Evolutionary conservation across 2,888 invertebrate species (phyloP).

Genomic region (Brachycybe producta): DNA sequence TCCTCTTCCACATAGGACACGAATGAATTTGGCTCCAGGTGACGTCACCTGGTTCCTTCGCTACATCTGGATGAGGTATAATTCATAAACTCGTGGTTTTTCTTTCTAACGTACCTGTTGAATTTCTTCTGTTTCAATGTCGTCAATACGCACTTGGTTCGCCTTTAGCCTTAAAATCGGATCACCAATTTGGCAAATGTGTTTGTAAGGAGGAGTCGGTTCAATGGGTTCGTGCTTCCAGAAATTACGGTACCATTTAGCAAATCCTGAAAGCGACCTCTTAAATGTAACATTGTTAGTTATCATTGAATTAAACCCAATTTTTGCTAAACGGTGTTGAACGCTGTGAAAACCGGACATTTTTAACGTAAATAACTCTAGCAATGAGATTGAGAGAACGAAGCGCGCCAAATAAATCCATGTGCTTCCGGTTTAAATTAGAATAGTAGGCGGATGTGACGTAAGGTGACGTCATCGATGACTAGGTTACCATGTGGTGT

Average conservation of each 20-base stretch:
- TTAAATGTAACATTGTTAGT: too few species aligned
- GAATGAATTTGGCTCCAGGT: too few species aligned
- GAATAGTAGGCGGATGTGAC: too few species aligned
- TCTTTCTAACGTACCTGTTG: conserved; percentile 29
- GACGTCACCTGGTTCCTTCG: background rate
- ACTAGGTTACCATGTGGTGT: too few species aligned
- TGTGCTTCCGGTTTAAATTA: too few species aligned
- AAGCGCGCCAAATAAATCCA: too few species aligned
- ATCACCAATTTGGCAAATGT: conserved; percentile 63
- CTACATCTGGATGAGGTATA: background rate
- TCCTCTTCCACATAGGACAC: background rate
- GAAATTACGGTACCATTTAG: conserved; percentile 42
- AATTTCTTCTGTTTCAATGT: conserved; percentile 27
- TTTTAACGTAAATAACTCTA: too few species aligned
- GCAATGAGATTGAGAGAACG: too few species aligned
- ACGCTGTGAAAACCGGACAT: too few species aligned
- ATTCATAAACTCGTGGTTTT: background rate
- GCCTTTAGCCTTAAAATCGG: conserved; percentile 50
- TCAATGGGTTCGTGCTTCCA: conserved; percentile 38
- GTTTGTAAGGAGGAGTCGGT: conserved; percentile 48
- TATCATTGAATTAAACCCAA: too few species aligned
- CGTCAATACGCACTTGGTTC: conserved; percentile 34
- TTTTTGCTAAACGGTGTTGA: too few species aligned
- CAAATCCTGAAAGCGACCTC: background rate
- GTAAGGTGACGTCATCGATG: too few species aligned